Evolutionary conservation across 1,140 invertebrate species (phyloP).

Genomic region (Batillaria attramentaria): DNA sequence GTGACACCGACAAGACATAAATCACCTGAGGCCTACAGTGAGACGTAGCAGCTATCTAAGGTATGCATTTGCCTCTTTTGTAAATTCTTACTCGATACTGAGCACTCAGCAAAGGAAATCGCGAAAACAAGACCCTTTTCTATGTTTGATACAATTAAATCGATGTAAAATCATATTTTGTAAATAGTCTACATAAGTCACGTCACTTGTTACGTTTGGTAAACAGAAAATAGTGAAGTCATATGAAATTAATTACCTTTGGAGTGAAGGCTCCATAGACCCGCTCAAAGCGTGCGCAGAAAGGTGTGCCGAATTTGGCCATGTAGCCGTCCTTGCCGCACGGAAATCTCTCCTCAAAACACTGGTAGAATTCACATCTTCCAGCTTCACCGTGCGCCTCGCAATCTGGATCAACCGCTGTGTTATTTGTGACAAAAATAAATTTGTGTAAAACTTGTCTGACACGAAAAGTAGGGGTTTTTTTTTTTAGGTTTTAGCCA

Average conservation of each 20-base stretch:
- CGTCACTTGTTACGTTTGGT: no score
- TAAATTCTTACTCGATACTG: no score
- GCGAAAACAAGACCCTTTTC: not conserved
- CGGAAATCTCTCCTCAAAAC: constrained; percentile 34
- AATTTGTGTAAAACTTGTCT: no score
- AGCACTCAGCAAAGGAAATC: not conserved
- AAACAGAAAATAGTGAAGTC: no score
- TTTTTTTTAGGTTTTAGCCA: no score
- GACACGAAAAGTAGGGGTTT: no score
- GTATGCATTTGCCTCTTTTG: no score
- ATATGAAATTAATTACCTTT: no score
- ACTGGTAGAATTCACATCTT: constrained; percentile 38
- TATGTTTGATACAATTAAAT: not conserved
- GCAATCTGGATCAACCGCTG: constrained; percentile 23
- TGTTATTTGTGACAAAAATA: no score
- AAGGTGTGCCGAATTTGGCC: constrained; percentile 24
- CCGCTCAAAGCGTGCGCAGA: constrained; percentile 29
- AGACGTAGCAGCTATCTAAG: no score
- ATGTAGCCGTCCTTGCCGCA: constrained; percentile 32
- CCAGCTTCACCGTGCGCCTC: constrained; percentile 26
- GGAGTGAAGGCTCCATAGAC: constrained; percentile 9
- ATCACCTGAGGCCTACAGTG: no score
- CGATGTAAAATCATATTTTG: not conserved
- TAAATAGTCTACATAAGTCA: not conserved
- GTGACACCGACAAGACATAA: no score